Evolutionary conservation across 2,888 invertebrate genomes (phyloP), one percentile per base, ranked within the genome.

Genomic region (Lasioglossum villosulum): DNA sequence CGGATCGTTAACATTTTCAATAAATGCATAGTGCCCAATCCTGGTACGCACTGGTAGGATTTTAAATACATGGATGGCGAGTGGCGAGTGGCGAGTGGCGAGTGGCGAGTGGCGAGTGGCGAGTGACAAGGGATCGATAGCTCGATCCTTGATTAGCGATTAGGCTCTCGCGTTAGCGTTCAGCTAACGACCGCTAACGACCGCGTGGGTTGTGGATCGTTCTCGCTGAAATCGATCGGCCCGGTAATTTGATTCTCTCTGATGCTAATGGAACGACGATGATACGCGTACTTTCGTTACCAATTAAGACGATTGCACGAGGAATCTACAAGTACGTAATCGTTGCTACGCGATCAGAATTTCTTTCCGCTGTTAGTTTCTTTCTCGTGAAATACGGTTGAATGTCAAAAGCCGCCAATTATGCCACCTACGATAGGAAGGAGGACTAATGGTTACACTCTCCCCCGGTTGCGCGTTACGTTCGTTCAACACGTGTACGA

Each of bases 371-470:
- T 68, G 68, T n/a, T 68, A n/a, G 12, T 39, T 68, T 39, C 37
- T 39, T 68, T 68, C 16, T 37, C 68, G 14, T 37, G 68, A 68
- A n/a, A 19, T 5, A 34, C 37, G 23, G 12, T 66, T 23, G 68
- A 23, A 78, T 37, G 66, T 74, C 68, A 73, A 75, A 80, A 87
- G 83, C 82, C 68, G 68, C 74, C 85, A 87, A 78, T 81, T 83
- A 73, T 76, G 82, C 48, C 59, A 66, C 70, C 87, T 59, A 82
- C 75, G 71, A 75, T 39, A 78, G 75, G 68, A 63, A 68, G 37
- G 42, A 70, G 78, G 10, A 73, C 63, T 66, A 75, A 76, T 81
- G 80, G 59, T 84, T 68, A 68, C 68, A 68, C 39, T 68, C 68
- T 37, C n/a, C 39, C 68, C 68, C 37, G 39, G n/a, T 37, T 68